Evolutionary conservation across 2,888 invertebrate genomes (phyloP).

Genomic region (Julus scandinavius): DNA sequence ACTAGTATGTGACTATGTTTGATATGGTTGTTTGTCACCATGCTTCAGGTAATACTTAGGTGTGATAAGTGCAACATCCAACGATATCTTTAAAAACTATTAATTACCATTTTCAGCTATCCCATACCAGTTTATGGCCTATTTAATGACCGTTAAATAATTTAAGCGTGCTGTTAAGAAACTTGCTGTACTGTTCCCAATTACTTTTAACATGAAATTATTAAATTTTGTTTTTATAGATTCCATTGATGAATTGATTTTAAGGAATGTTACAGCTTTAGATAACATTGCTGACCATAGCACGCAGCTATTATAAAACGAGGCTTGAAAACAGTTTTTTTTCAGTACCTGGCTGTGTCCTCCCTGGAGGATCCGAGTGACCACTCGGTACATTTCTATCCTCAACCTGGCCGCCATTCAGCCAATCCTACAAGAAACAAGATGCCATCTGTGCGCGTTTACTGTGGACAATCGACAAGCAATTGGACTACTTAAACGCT

Average conservation of each 20-base stretch:
- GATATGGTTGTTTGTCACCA: too few species aligned
- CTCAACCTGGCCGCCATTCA: constrained; percentile 18
- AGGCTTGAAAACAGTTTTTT: neutral
- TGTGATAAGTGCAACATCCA: too few species aligned
- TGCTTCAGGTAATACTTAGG: too few species aligned
- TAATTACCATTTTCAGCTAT: too few species aligned
- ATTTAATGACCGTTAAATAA: too few species aligned
- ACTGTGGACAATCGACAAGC: neutral
- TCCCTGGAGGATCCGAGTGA: neutral
- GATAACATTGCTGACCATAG: neutral
- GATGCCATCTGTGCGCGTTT: constrained; percentile 11
- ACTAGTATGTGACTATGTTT: too few species aligned
- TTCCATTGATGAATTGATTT: neutral
- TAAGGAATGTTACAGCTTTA: neutral
- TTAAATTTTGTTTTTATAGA: neutral
- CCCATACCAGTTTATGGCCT: too few species aligned
- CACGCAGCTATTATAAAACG: neutral
- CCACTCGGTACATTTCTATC: constrained; percentile 10
- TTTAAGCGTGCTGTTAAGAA: too few species aligned
- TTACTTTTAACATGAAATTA: too few species aligned
- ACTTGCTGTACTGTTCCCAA: too few species aligned
- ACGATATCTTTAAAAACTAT: too few species aligned
- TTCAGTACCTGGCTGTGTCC: constrained; percentile 11
- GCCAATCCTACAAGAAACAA: neutral
- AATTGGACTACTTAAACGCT: neutral